phyloP scores from a whole-genome alignment of 2,797 vertebrate species.

The Tragopan temminckii region DNA sequence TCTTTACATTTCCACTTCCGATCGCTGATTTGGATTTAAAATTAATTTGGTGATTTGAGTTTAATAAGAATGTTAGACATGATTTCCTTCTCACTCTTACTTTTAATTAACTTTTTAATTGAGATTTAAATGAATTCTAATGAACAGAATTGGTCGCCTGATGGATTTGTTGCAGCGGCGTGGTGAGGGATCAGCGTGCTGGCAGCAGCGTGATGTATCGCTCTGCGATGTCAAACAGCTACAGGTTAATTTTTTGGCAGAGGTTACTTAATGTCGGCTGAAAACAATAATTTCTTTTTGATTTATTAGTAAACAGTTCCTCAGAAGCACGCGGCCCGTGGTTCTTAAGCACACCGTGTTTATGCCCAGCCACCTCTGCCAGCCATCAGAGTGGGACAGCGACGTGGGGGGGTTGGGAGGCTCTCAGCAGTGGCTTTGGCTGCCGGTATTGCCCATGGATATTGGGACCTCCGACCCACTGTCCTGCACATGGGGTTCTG shows the following conservation, averaged over 20 bases:
- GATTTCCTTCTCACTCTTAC: slow-evolving; percentile 82
- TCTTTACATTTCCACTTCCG: background rate
- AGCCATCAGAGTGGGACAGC: background rate
- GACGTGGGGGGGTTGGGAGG: background rate
- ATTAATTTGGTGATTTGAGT: slow-evolving; percentile 80
- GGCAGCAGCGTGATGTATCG: slow-evolving; percentile 65
- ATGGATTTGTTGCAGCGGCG: slow-evolving; percentile 83
- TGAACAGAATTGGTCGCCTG: slow-evolving; percentile 84
- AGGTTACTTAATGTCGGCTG: slow-evolving; percentile 62
- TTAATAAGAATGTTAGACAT: slow-evolving; percentile 84
- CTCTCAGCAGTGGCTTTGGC: fast-evolving
- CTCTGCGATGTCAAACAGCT: slow-evolving; percentile 66
- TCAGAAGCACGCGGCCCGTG: background rate
- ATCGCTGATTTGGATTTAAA: slow-evolving; percentile 76
- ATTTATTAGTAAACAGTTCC: slow-evolving; percentile 29
- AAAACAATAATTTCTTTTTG: slow-evolving; percentile 64
- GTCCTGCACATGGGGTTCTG: background rate
- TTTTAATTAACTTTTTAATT: slow-evolving; percentile 87
- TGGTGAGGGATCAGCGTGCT: slow-evolving; percentile 72
- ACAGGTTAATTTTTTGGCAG: slow-evolving; percentile 80
- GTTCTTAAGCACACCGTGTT: background rate
- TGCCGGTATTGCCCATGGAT: too few species aligned
- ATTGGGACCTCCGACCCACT: background rate
- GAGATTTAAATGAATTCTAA: slow-evolving; percentile 86
- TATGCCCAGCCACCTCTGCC: background rate